These are phyloP conservation scores for Rhagologus leucostigma DNA, from an alignment of 2,113 vertebrate genomes.

Conservation along the genomic window DNA sequence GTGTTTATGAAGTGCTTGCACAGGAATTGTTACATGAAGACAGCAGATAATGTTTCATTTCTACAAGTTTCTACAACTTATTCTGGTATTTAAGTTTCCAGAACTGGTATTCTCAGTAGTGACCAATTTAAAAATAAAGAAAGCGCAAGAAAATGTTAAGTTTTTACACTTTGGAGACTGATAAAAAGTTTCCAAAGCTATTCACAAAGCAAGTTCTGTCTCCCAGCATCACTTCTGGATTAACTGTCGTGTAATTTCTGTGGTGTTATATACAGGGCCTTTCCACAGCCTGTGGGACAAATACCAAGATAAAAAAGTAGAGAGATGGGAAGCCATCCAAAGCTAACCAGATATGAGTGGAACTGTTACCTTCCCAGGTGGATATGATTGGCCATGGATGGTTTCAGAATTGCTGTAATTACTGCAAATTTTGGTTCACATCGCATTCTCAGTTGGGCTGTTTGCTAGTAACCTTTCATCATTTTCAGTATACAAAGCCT, in stretches of 20 bases:
- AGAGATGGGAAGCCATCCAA: background rate
- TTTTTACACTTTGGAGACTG: background rate
- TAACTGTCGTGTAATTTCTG: background rate
- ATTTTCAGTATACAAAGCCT: background rate
- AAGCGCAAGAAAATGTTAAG: background rate
- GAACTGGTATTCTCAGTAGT: background rate
- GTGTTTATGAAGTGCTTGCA: background rate
- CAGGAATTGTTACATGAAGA: background rate
- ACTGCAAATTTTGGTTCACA: background rate
- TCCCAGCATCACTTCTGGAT: background rate
- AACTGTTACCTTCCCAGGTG: background rate
- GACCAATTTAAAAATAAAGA: background rate
- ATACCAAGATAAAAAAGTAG: background rate
- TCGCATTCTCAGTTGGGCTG: background rate
- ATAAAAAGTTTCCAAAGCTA: background rate
- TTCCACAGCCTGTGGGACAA: background rate
- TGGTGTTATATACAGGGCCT: accelerated
- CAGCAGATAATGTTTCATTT: background rate
- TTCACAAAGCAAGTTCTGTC: background rate
- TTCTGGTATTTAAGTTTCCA: background rate
- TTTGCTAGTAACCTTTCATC: background rate
- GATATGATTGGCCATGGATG: background rate
- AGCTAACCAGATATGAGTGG: background rate
- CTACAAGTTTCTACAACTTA: background rate
- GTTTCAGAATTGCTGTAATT: background rate